These are phyloP conservation scores for Acridotheres tristis DNA, from an alignment of 2,797 vertebrate genomes.

Conservation along the genomic window DNA sequence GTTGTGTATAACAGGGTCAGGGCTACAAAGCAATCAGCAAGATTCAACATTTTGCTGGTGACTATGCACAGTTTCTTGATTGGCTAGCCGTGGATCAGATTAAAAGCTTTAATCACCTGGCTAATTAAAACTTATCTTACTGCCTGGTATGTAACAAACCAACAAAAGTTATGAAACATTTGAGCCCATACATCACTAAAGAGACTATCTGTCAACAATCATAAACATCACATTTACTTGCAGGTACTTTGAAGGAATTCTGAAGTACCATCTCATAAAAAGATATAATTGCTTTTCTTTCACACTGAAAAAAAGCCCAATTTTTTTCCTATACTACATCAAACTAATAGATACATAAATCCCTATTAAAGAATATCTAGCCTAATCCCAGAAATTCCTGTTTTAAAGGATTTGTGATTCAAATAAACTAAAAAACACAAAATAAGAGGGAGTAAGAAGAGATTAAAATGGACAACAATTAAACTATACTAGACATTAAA, in stretches of 20 bases:
- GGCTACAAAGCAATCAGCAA: not conserved
- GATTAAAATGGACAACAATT: not conserved
- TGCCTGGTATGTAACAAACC: conserved; percentile 17
- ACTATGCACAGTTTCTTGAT: not conserved
- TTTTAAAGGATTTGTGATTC: not conserved
- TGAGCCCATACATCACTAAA: not conserved
- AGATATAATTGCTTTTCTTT: not conserved
- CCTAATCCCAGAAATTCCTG: not conserved
- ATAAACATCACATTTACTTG: not conserved
- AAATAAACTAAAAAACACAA: not conserved
- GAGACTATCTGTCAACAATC: not conserved
- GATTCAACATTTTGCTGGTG: not conserved
- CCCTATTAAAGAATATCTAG: not conserved
- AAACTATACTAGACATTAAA: not conserved
- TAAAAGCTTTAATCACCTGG: conserved; percentile 48
- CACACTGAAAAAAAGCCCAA: not conserved
- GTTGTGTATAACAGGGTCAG: not conserved
- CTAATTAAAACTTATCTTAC: conserved; percentile 56
- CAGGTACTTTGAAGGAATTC: not conserved
- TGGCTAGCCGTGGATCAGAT: conserved; percentile 42
- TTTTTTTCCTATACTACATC: not conserved
- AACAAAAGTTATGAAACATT: conserved; percentile 23
- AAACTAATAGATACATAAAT: not conserved
- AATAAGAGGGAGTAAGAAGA: not conserved
- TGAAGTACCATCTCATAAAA: not conserved